Conservation (phyloP, 2,797 vertebrate genomes). For the Borostomias antarcticus region DNA sequence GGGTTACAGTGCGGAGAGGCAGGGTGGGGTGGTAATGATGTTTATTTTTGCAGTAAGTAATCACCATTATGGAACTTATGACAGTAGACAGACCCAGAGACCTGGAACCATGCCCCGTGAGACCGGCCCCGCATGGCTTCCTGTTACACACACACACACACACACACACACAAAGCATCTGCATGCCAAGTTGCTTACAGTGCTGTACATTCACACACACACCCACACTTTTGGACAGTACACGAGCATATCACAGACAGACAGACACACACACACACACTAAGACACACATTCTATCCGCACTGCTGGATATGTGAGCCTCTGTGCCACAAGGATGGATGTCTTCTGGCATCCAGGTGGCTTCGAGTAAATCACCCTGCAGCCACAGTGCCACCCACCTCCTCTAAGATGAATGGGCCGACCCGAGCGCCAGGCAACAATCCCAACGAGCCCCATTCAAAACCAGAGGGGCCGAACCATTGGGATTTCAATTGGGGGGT, state of each 20-base stretch:
- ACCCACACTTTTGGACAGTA: no score
- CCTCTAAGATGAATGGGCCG: constrained; percentile 64
- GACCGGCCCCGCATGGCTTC: constrained; percentile 56
- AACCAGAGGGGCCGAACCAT: constrained; percentile 30
- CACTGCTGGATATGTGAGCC: constrained; percentile 26
- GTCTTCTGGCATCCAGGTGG: constrained; percentile 57
- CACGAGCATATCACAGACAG: no score
- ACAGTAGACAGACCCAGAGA: constrained; percentile 68
- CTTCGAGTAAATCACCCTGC: constrained; percentile 65
- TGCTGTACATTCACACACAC: no score
- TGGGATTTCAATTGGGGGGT: constrained; percentile 32
- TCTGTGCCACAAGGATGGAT: constrained; percentile 61
- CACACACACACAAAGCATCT: background rate
- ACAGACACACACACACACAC: constrained; percentile 16
- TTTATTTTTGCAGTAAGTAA: constrained; percentile 78
- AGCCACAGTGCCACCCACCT: constrained; percentile 57
- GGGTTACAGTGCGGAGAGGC: constrained; percentile 67
- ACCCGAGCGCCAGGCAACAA: constrained; percentile 54
- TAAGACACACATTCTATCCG: constrained; percentile 37
- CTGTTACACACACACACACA: constrained; percentile 6
- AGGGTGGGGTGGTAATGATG: constrained; percentile 74
- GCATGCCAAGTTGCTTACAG: no score
- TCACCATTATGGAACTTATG: constrained; percentile 70
- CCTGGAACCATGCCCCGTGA: constrained; percentile 65
- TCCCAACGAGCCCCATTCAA: constrained; percentile 51